phyloP scores from a whole-genome alignment of 2,888 invertebrate genomes.

The Chorisops tibialis region DNA sequence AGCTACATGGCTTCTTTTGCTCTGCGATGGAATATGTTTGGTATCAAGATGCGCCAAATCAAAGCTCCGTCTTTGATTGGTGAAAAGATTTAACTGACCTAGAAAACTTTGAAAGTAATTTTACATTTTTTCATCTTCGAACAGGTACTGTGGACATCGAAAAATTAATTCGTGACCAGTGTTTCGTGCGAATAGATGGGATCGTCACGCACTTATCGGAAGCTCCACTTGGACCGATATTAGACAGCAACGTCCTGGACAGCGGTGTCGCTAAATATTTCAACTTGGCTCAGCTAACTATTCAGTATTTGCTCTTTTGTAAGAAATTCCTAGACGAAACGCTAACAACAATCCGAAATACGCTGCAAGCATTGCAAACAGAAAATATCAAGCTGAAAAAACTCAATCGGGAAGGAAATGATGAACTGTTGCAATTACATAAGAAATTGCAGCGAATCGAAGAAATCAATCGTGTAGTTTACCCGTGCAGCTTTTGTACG shows the following conservation, averaged over 20 bases:
- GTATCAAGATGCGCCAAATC: conserved; percentile 42
- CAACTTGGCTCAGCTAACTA: conserved; percentile 45
- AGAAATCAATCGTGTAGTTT: conserved; percentile 47
- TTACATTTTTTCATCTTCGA: background rate
- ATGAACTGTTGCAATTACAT: conserved; percentile 46
- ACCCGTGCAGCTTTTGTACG: conserved; percentile 48
- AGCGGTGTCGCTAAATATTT: conserved; percentile 51
- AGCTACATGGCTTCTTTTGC: background rate
- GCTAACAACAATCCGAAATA: conserved; percentile 42
- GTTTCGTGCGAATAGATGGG: conserved; percentile 46
- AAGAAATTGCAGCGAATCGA: conserved; percentile 48
- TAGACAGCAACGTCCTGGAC: conserved; percentile 48
- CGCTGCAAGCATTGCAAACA: conserved; percentile 39
- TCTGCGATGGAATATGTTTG: conserved; percentile 27
- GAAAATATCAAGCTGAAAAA: conserved; percentile 43
- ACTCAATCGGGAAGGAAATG: conserved; percentile 42
- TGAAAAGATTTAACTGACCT: conserved; percentile 33
- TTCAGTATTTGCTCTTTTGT: conserved; percentile 49
- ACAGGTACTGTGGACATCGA: conserved; percentile 49
- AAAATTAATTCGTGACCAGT: conserved; percentile 45
- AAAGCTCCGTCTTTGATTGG: conserved; percentile 47
- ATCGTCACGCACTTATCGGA: conserved; percentile 45
- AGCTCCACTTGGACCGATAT: conserved; percentile 44
- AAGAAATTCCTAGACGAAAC: conserved; percentile 49
- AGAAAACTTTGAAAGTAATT: background rate